Evolutionary conservation across 30 jellyfish, hydroid and myxozoan species (phyloP), one percentile per base, ranked within the genome.

Genomic region (Aurelia coerulea): DNA sequence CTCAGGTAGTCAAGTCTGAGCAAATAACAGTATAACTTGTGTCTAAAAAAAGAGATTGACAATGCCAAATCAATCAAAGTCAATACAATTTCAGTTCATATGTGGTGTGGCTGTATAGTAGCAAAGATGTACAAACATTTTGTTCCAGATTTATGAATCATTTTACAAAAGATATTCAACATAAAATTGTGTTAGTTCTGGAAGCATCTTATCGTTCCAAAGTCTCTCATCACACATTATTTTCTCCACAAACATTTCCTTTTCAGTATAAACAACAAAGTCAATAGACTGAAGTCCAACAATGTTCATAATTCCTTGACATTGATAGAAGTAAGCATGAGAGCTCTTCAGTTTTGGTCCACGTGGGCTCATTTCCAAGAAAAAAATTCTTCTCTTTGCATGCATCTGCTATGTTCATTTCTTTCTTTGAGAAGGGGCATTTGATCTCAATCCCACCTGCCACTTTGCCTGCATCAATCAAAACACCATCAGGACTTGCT

Each of bases 301-400:
- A n/a, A n/a, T n/a, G n/a, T n/a, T n/a, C n/a, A n/a, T n/a, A n/a
- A n/a, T n/a, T n/a, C n/a, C n/a, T n/a, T n/a, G n/a, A n/a, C n/a
- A n/a, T n/a, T n/a, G n/a, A n/a, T n/a, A n/a, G n/a, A n/a, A n/a
- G n/a, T n/a, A n/a, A n/a, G n/a, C n/a, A n/a, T n/a, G n/a, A n/a
- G n/a, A n/a, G n/a, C n/a, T n/a, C n/a, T n/a, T n/a, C n/a, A n/a
- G n/a, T n/a, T n/a, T n/a, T n/a, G n/a, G n/a, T n/a, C n/a, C n/a
- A n/a, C n/a, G n/a, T n/a, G n/a, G n/a, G n/a, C n/a, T n/a, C n/a
- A n/a, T 42, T 19, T 83, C 71, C 62, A 60, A 54, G 52, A 41
- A 84, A 84, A 56, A 84, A 84, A 67, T 66, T 51, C 74, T 84
- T 84, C 68, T 84, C 93, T 46, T 77, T 52, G 51, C 72, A 76